Conservation (phyloP, 1,140 invertebrate species). For the Pseudomyrmex gracilis region DNA sequence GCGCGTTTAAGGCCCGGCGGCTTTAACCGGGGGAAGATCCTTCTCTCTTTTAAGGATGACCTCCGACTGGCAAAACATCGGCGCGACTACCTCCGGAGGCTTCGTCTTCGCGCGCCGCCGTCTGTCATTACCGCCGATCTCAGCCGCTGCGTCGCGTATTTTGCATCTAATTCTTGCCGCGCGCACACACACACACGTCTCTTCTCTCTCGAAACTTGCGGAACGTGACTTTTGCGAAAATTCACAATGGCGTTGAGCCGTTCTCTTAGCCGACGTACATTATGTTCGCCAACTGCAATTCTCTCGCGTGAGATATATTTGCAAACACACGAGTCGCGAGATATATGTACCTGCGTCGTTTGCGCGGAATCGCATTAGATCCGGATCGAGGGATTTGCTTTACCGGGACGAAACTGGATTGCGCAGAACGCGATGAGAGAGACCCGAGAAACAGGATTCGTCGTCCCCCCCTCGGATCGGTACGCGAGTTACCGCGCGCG, state of each 20-base stretch:
- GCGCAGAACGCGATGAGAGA: not conserved
- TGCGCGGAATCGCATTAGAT: constrained; percentile 41
- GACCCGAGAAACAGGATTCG: constrained; percentile 21
- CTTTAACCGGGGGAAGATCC: constrained; percentile 5
- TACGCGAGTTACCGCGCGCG: not conserved
- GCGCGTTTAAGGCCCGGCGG: constrained; percentile 19
- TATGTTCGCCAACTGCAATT: no score
- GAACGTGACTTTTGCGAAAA: constrained; percentile 3
- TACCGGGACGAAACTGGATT: constrained; percentile 33
- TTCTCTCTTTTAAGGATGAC: constrained; percentile 34
- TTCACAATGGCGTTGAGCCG: not conserved
- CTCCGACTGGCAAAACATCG: constrained; percentile 46
- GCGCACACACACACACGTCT: not conserved
- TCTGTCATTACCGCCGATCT: no score
- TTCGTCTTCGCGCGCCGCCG: not conserved
- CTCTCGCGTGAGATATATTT: not conserved
- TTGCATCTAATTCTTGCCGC: no score
- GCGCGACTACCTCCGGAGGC: constrained; percentile 39
- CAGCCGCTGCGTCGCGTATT: no score
- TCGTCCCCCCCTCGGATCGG: not conserved
- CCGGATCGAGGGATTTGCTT: constrained; percentile 33
- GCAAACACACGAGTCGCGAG: not conserved
- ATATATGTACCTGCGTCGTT: not conserved
- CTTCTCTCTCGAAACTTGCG: not conserved
- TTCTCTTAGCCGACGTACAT: not conserved